Evolutionary conservation across 2,888 invertebrate species (phyloP).

Genomic region (Phoenoteleia sp.): DNA sequence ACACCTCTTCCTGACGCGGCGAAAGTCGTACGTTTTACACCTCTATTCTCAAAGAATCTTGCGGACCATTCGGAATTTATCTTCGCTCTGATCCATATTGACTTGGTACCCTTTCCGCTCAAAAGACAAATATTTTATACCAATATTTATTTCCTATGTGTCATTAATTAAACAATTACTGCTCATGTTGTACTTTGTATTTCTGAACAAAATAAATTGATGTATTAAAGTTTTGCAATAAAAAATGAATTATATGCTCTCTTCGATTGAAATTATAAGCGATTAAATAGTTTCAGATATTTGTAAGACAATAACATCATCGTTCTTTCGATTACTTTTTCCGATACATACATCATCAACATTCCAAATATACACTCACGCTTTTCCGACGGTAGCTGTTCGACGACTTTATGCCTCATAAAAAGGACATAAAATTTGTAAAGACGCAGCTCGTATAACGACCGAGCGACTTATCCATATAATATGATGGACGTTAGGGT

Average conservation of each 20-base stretch:
- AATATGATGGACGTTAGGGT: slow-evolving; percentile 49
- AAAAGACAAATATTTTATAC: background rate
- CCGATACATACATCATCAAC: slow-evolving; percentile 36
- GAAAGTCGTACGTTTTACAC: slow-evolving; percentile 73
- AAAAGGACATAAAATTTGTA: slow-evolving; percentile 87
- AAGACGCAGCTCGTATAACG: slow-evolving; percentile 84
- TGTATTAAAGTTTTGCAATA: too few species aligned
- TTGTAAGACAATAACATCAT: too few species aligned
- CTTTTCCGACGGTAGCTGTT: slow-evolving; percentile 81
- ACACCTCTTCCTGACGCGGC: slow-evolving; percentile 61
- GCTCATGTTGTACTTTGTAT: too few species aligned
- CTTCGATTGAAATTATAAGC: too few species aligned
- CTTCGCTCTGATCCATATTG: slow-evolving; percentile 77
- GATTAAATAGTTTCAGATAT: too few species aligned
- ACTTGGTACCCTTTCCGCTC: slow-evolving; percentile 64
- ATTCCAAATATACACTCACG: slow-evolving; percentile 51
- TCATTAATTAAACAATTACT: too few species aligned
- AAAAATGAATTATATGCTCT: too few species aligned
- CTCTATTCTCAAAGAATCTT: slow-evolving; percentile 74
- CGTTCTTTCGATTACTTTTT: slow-evolving; percentile 2
- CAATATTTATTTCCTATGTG: too few species aligned
- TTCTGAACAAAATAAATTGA: too few species aligned
- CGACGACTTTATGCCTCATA: slow-evolving; percentile 86
- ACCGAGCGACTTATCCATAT: slow-evolving; percentile 81
- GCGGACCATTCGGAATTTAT: slow-evolving; percentile 77